These are phyloP conservation scores for Aquatica leii DNA, from an alignment of 2,888 invertebrate genomes.

Conservation along the genomic window DNA sequence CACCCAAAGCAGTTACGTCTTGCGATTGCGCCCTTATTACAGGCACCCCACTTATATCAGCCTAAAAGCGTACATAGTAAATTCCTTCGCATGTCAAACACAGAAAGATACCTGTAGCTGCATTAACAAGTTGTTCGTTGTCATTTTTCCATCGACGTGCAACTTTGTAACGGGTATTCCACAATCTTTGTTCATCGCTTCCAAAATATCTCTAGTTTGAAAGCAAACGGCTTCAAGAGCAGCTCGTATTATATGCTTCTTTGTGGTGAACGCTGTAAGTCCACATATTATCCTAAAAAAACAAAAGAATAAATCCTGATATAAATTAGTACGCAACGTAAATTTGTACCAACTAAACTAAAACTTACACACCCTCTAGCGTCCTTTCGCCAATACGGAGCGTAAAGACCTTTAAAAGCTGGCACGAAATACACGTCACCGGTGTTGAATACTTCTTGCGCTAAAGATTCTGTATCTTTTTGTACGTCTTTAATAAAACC, in stretches of 20 bases:
- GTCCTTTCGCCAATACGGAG: constrained; percentile 97
- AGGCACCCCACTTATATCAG: constrained; percentile 90
- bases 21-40: constrained; percentile 86
- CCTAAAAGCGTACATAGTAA: constrained; percentile 56
- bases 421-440: constrained; percentile 98
- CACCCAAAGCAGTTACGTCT: constrained; percentile 93
- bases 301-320: neutral
- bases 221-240: constrained; percentile 96
- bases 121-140: constrained; percentile 89
- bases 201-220: constrained; percentile 93
- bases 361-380: constrained; percentile 81
- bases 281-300: constrained; percentile 83
- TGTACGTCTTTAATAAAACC: constrained; percentile 80
- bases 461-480: constrained; percentile 69
- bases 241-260: constrained; percentile 92
- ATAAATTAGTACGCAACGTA: neutral
- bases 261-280: constrained; percentile 90
- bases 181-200: constrained; percentile 94
- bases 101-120: constrained; percentile 80
- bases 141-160: constrained; percentile 94
- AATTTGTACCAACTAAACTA: too few species aligned
- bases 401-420: constrained; percentile 95
- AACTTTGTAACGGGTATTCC: constrained; percentile 83
- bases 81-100: too few species aligned
- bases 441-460: constrained; percentile 77